Evolutionary conservation across 2,797 vertebrate species (phyloP).

Genomic region (Rhinella marina): DNA sequence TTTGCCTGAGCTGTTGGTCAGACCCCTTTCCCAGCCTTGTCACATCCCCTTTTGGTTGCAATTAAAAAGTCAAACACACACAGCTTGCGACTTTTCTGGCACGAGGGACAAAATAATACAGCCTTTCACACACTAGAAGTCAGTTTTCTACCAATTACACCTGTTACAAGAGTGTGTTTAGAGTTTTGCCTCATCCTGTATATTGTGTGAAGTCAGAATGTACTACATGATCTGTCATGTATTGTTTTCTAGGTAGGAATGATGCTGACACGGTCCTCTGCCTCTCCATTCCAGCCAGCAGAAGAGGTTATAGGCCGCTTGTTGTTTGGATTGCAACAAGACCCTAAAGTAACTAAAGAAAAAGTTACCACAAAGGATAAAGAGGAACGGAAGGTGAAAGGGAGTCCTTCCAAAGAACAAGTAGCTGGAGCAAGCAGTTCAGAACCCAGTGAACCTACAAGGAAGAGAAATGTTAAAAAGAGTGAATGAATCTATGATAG

Average conservation of each 20-base stretch:
- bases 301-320: slow-evolving; percentile 80
- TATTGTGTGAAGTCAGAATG: neutral
- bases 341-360: slow-evolving; percentile 60
- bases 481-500: slow-evolving; percentile 65
- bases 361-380: slow-evolving; percentile 69
- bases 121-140: no score
- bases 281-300: slow-evolving; percentile 78
- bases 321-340: slow-evolving; percentile 77
- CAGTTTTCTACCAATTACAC: no score
- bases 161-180: no score
- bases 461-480: slow-evolving; percentile 73
- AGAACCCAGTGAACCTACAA: slow-evolving; percentile 58
- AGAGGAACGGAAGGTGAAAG: slow-evolving; percentile 61
- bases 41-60: no score
- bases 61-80: no score
- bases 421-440: neutral
- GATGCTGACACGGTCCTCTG: slow-evolving; percentile 81
- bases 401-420: slow-evolving; percentile 14
- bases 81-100: no score
- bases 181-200: no score
- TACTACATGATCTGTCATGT: neutral
- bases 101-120: no score
- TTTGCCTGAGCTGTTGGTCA: no score
- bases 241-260: slow-evolving; percentile 77
- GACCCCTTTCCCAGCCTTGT: no score